Evolutionary conservation across 2,113 vertebrate species (phyloP).

Genomic region (Malurus cyaneus): DNA sequence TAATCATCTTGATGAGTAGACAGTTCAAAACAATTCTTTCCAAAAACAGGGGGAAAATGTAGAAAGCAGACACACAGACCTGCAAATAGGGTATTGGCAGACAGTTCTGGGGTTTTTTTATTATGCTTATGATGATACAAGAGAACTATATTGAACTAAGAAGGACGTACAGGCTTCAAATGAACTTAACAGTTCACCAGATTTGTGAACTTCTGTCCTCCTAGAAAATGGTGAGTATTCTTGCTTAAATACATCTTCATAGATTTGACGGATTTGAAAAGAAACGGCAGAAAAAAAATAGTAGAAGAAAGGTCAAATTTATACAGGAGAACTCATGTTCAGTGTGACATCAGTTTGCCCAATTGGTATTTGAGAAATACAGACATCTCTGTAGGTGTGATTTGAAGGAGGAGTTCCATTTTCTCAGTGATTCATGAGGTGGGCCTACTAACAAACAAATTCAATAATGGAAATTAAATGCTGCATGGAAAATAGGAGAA

Average conservation of each 20-base stretch:
- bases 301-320: background rate
- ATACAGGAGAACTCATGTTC: background rate
- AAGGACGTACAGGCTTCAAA: background rate
- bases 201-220: background rate
- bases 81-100: background rate
- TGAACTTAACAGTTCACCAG: background rate
- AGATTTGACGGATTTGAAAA: background rate
- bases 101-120: background rate
- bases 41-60: background rate
- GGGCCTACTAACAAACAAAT: background rate
- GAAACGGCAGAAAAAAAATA: background rate
- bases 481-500: background rate
- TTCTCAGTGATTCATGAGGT: background rate
- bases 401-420: background rate
- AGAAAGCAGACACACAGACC: background rate
- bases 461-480: background rate
- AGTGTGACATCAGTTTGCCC: background rate
- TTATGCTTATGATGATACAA: background rate
- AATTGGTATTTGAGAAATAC: background rate
- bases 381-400: background rate
- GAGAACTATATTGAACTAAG: background rate
- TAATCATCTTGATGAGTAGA: constrained; percentile 42
- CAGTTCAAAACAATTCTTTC: constrained; percentile 10
- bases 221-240: background rate
- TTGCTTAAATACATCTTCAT: background rate